Conservation (phyloP, 2,888 invertebrate genomes). For the Microplitis deprimator region DNA sequence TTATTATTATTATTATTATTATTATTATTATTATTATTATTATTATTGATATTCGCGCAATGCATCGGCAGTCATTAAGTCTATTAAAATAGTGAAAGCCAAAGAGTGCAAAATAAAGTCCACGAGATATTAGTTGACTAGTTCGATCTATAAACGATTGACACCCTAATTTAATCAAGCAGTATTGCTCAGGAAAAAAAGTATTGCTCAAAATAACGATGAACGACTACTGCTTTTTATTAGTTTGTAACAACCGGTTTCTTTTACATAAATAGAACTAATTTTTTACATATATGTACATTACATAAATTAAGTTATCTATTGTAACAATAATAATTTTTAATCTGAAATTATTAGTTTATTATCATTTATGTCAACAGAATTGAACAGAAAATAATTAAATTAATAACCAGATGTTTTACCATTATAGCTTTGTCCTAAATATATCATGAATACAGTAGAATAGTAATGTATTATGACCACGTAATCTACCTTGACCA, state of each 20-base stretch:
- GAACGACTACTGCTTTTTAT: not conserved
- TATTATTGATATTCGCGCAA: not conserved
- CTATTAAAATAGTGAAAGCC: constrained; percentile 21
- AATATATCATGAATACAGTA: constrained; percentile 22
- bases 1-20: too few relatives aligned
- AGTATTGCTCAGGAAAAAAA: too few relatives aligned
- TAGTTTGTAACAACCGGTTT: not conserved
- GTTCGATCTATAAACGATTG: constrained; percentile 11
- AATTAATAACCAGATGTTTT: not conserved
- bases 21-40: too few relatives aligned
- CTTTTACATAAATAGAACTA: too few relatives aligned
- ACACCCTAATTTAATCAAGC: not conserved
- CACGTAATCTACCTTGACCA: constrained; percentile 54
- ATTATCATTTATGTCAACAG: not conserved
- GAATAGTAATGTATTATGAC: constrained; percentile 29
- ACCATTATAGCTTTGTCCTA: constrained; percentile 11
- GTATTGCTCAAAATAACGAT: not conserved
- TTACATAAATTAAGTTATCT: too few relatives aligned
- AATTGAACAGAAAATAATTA: not conserved
- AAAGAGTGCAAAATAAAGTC: constrained; percentile 19
- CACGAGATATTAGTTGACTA: not conserved
- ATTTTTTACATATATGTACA: too few relatives aligned
- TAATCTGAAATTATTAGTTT: not conserved
- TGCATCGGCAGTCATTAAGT: not conserved
- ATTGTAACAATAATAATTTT: too few relatives aligned